These are phyloP conservation scores for Acridotheres tristis DNA, from an alignment of 2,797 vertebrate species.

Conservation along the genomic window DNA sequence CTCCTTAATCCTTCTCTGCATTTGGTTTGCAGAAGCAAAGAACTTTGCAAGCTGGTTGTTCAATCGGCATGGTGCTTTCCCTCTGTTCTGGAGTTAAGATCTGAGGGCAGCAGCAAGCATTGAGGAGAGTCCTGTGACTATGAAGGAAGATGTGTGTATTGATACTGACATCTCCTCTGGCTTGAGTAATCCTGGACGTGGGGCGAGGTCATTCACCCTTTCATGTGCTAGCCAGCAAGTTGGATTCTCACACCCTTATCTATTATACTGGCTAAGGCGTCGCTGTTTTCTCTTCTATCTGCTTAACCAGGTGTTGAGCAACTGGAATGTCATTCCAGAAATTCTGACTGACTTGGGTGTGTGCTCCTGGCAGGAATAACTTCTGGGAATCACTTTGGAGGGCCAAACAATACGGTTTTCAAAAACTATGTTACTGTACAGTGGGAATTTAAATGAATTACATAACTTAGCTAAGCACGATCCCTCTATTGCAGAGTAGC, in stretches of 20 bases:
- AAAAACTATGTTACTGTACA: neutral
- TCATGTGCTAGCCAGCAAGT: conserved; percentile 49
- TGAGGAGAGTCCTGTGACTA: conserved; percentile 8
- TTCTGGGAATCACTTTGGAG: conserved; percentile 50
- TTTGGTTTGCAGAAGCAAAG: neutral
- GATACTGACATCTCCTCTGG: conserved; percentile 40
- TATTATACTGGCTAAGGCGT: conserved; percentile 47
- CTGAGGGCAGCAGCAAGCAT: neutral
- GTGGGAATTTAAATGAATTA: neutral
- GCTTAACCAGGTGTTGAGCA: conserved; percentile 63
- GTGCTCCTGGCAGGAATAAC: conserved; percentile 8
- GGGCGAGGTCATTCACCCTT: conserved; percentile 57
- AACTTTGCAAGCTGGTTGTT: neutral
- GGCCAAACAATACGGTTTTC: neutral
- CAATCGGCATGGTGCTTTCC: fast-evolving
- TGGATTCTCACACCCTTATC: conserved; percentile 70
- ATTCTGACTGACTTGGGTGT: conserved; percentile 64
- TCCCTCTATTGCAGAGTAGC: neutral
- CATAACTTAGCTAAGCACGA: neutral
- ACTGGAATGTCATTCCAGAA: conserved; percentile 61
- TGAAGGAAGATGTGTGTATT: conserved; percentile 11
- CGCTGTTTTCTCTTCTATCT: conserved; percentile 59
- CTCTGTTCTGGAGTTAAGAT: neutral
- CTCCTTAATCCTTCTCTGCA: neutral
- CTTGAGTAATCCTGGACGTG: conserved; percentile 47